Base-by-base conservation (phyloP, 1,140 invertebrate species). In the Atopsyche davidsoni region DNA sequence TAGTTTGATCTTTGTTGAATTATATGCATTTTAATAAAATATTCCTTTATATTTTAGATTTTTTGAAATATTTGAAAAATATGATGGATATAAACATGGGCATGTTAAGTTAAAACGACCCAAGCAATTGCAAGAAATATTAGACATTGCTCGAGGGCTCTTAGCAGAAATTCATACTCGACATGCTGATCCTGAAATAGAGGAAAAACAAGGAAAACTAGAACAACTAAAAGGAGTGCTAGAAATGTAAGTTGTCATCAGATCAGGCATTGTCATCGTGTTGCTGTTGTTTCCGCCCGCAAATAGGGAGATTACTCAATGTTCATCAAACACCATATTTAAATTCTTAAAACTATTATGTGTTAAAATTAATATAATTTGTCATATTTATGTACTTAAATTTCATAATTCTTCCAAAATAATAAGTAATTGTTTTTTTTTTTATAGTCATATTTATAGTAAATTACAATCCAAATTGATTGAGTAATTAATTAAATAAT, bases 61-160 rank as follows among this genome's bases (percentile, higher is more conserved):
- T 72, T 99, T 99, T 72, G 92, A 96, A 65, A 89, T 99, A 59
- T 99, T 98, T 73, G 86, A 94, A 62, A 98, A 98, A 64, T 97
- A 98, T 67, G 91, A 95, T 58, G 95, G 95, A 0, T 92, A 87
- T 57, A 94, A 92, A 62, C 85, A 92, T 45, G 92, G 92, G 0
- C 95, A 98, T 63, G 87, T 99, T 0, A 99, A 99, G 70, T 73
- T 99, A 55, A 99, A 99, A 71, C 83, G 91, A 35, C 96, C 97
- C 0, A 95, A 94, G 65, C 96, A 99, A 65, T 73, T 99, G 39
- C 96, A 98, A 72, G 95, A 98, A 77, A 93, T 98, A 55, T 73
- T 98, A 46, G 95, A 98, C 67, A 96, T 96, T 39, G 89, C 94
- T 1, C 77, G 94, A 22, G 89, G 84, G 54, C 70, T 98, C 39